A percentile compares a stretch with the other conserved stretches of the same genome.
These are phyloP conservation scores for Dyspetes luteomarginatus DNA, from an alignment of 2,888 invertebrate species.

Conservation along the genomic window DNA sequence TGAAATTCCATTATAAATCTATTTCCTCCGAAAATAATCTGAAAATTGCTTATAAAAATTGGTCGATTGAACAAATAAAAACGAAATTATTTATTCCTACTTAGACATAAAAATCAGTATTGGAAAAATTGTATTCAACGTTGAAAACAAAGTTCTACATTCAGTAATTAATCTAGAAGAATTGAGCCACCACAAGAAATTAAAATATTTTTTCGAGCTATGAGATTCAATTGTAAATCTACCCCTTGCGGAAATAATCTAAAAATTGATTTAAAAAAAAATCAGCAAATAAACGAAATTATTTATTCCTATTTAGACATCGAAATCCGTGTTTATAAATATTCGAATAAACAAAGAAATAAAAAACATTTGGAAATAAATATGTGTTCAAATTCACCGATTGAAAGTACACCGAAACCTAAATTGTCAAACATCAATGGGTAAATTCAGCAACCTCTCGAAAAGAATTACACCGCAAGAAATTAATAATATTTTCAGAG, in stretches of 20 bases:
- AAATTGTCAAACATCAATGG: background rate
- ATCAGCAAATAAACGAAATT: background rate
- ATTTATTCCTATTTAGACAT: background rate
- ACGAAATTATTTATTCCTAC: no score
- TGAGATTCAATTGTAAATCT: background rate
- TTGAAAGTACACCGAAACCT: background rate
- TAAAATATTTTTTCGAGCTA: no score
- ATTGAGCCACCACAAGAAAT: no score
- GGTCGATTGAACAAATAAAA: no score
- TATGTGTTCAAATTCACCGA: background rate
- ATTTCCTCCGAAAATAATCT: background rate
- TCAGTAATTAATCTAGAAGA: background rate
- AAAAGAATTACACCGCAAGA: background rate
- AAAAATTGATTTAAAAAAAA: background rate
- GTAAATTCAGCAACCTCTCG: background rate
- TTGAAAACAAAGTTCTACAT: background rate
- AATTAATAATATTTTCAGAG: background rate
- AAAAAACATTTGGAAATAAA: constrained; percentile 6
- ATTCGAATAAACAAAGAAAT: no score
- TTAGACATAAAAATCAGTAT: background rate
- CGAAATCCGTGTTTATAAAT: background rate
- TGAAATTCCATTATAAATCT: background rate
- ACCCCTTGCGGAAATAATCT: background rate
- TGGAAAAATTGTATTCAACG: background rate
- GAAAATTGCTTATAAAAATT: no score